Conservation (phyloP, 2,113 vertebrate species). For the Pelobates fuscus region DNA sequence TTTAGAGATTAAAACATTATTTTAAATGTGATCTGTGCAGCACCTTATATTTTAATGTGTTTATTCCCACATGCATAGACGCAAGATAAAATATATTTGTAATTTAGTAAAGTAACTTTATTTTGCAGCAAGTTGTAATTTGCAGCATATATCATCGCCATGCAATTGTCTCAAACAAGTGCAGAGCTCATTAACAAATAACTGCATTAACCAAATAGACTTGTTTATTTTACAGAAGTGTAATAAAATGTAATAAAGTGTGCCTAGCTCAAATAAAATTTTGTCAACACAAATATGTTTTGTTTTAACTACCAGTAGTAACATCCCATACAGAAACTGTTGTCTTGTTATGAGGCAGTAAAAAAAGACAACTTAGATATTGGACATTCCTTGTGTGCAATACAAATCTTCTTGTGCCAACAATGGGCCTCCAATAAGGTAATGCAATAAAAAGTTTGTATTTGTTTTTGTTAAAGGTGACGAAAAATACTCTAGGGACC, state of each 20-base stretch:
- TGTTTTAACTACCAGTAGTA: background rate
- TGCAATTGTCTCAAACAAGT: background rate
- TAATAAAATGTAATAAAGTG: constrained; percentile 2
- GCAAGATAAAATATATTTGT: background rate
- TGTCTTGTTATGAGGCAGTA: background rate
- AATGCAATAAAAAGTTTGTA: background rate
- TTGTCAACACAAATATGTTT: background rate
- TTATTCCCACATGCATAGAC: background rate
- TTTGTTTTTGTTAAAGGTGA: too few relatives aligned
- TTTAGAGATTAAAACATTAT: background rate
- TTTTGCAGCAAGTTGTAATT: background rate
- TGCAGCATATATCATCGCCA: background rate
- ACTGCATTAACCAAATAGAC: background rate
- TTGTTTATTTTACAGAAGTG: background rate
- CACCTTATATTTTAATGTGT: background rate
- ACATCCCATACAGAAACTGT: background rate
- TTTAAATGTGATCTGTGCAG: background rate
- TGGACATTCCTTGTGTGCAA: too few relatives aligned
- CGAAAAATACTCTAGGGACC: too few relatives aligned
- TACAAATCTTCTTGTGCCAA: background rate
- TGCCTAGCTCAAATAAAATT: background rate
- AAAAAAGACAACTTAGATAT: background rate
- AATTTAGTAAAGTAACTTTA: background rate
- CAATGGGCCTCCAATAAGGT: background rate
- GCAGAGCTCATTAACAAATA: background rate